Evolutionary conservation across 2,888 invertebrate genomes (phyloP).

Genomic region (Idaea dimidiata): DNA sequence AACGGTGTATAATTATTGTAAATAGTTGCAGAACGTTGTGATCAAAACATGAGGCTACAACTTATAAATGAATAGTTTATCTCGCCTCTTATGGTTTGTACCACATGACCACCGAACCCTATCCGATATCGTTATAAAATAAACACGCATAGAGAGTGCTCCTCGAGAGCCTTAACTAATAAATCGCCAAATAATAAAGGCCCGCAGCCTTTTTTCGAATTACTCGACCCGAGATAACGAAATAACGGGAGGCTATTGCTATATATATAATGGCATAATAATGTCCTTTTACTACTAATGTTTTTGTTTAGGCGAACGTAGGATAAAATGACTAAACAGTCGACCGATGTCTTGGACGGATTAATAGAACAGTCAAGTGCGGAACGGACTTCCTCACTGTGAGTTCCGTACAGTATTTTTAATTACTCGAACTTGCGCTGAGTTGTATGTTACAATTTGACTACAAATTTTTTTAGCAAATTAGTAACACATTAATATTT

Average conservation of each 20-base stretch:
- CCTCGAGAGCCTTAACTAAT: constrained; percentile 55
- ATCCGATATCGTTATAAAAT: constrained; percentile 77
- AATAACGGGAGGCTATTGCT: neutral
- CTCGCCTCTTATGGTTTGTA: constrained; percentile 16
- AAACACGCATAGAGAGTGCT: constrained; percentile 60
- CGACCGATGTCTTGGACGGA: neutral
- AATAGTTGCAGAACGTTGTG: too few species aligned
- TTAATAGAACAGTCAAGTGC: neutral
- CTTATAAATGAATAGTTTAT: neutral
- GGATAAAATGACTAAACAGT: neutral
- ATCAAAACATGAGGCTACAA: too few species aligned
- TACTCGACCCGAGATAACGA: constrained; percentile 4
- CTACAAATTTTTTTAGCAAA: too few species aligned
- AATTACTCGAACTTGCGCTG: too few species aligned
- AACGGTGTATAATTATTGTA: too few species aligned
- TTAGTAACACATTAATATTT: too few species aligned
- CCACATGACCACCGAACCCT: constrained; percentile 54
- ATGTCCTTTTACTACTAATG: constrained; percentile 3
- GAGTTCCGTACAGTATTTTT: too few species aligned
- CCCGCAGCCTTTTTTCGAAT: constrained; percentile 40
- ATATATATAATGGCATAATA: neutral
- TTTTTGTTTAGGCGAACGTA: constrained; percentile 1
- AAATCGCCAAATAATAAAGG: constrained; percentile 75
- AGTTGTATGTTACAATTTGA: too few species aligned
- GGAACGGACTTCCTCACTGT: too few species aligned